A percentile compares a stretch with the other conserved stretches of the same genome.
phyloP scores from a whole-genome alignment of 2,888 invertebrate species.

The Zaprionus bogoriensis region DNA sequence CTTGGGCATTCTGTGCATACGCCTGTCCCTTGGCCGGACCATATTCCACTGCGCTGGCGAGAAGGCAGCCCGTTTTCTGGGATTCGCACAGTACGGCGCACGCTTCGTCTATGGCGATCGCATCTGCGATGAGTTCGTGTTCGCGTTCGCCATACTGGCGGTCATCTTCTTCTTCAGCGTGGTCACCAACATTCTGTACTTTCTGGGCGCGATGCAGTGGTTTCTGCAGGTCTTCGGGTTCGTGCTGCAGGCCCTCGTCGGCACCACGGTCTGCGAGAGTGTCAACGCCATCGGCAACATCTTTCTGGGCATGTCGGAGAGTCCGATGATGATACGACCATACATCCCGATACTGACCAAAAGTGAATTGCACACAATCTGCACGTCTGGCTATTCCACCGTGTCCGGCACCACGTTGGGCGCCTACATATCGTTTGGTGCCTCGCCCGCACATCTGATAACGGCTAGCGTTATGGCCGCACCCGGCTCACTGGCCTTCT shows the following conservation, averaged over 20 bases:
- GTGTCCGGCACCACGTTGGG: constrained; percentile 96
- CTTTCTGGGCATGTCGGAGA: constrained; percentile 96
- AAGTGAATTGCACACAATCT: constrained; percentile 95
- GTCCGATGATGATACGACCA: constrained; percentile 92
- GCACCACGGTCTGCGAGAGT: constrained; percentile 96
- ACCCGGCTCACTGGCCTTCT: constrained; percentile 93
- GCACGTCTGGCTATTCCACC: constrained; percentile 96
- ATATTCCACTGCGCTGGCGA: constrained; percentile 35
- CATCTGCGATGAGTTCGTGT: constrained; percentile 85
- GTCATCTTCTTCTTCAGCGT: constrained; percentile 97
- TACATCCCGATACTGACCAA: constrained; percentile 89
- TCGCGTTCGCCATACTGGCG: constrained; percentile 94
- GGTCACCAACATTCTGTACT: constrained; percentile 92
- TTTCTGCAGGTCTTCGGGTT: constrained; percentile 84
- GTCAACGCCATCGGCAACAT: constrained; percentile 95
- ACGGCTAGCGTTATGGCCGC: constrained; percentile 98
- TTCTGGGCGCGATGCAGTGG: constrained; percentile 93
- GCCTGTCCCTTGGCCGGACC: constrained; percentile 85
- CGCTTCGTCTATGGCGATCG: constrained; percentile 91
- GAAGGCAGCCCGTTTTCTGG: constrained; percentile 84
- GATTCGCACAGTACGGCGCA: constrained; percentile 90
- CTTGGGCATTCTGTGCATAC: constrained; percentile 92
- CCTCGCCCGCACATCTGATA: constrained; percentile 92
- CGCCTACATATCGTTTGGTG: constrained; percentile 94
- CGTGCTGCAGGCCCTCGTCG: constrained; percentile 87